Percentiles rank a stretch among this genome's conserved stretches.
Conservation (phyloP, 2,113 vertebrate species). For the Lutjanus erythropterus region DNA sequence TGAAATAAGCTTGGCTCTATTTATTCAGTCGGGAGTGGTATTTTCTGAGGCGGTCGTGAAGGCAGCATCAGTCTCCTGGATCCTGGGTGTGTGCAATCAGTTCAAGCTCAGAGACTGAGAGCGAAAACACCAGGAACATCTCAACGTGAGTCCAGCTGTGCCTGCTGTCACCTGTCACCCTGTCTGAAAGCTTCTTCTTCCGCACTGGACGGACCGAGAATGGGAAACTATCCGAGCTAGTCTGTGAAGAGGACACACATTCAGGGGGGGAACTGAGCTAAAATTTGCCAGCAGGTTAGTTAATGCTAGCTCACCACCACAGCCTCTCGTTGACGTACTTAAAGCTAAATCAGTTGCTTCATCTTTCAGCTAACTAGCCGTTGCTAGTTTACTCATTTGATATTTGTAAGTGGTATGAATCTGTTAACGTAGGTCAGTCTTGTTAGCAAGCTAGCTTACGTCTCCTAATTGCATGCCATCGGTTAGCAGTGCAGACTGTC, state of each 20-base stretch:
- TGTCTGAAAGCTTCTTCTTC: constrained; percentile 50
- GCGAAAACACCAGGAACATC: constrained; percentile 67
- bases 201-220: constrained; percentile 58
- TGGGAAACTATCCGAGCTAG: constrained; percentile 78
- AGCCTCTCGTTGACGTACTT: constrained; percentile 43
- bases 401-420: background rate
- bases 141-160: constrained; percentile 51
- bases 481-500: constrained; percentile 56
- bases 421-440: background rate
- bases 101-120: constrained; percentile 40
- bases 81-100: constrained; percentile 77
- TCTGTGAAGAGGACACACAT: constrained; percentile 63
- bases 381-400: background rate
- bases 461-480: constrained; percentile 47
- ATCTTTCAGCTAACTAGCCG: constrained; percentile 17
- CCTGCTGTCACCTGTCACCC: constrained; percentile 70
- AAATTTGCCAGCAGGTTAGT: constrained; percentile 78
- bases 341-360: constrained; percentile 14
- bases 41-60: constrained; percentile 67
- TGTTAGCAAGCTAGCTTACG: constrained; percentile 31
- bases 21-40: background rate
- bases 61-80: constrained; percentile 69
- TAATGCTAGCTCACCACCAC: constrained; percentile 60
- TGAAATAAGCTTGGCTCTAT: too few relatives aligned
- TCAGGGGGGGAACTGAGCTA: constrained; percentile 61